Base-by-base conservation (phyloP, 2,113 vertebrate genomes). In the Sinocyclocheilus rhinocerous region DNA sequence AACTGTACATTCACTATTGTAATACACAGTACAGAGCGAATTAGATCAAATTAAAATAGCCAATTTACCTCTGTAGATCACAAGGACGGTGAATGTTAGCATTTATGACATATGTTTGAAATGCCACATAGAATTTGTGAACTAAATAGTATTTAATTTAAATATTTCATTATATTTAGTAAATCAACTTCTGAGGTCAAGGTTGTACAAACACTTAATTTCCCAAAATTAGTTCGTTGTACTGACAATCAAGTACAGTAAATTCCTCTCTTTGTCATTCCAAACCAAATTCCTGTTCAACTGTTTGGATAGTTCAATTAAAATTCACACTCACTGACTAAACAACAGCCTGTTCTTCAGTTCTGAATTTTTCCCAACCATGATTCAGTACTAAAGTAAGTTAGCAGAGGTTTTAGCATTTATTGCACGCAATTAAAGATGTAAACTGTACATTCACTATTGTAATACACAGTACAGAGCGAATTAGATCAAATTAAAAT, bases 401-500 rank as follows among this genome's bases (percentile, higher is more conserved):
- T 42, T 72, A 4, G 20, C 18, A 22, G 33, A 12, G 36, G 18
- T 72, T 42, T 42, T 12, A 72, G 18, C 36, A 42, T 42, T 72
- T 72, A 12, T 42, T 42, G 1, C 20, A 72, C 42, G 33, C 33
- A 70, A 70, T 36, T 39, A 72, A 39, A 39, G 33, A 39, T 20
- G 33, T 39, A 5, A 72, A 39, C 20, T 22, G 33, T 48, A 75
- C 11, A 75, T 75, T 24, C 12, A 26, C 36, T 5, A 24, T 42
- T 81, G 57, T 45, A 42, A 63, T 39, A 39, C 42, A 45, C 36
- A 63, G 57, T 42, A n/a, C 13, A 59, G 52, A 79, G 29, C 11
- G n/a, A 61, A 79, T 61, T n/a, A 79, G 29, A 45, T 29, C 9
- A 65, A 70, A 82, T 59, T 85, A 81, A 81, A 69, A 63, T 69